Evolutionary conservation across 35 echinoderm and acorn worm species (phyloP).

Genomic region (Apostichopus japonicus): DNA sequence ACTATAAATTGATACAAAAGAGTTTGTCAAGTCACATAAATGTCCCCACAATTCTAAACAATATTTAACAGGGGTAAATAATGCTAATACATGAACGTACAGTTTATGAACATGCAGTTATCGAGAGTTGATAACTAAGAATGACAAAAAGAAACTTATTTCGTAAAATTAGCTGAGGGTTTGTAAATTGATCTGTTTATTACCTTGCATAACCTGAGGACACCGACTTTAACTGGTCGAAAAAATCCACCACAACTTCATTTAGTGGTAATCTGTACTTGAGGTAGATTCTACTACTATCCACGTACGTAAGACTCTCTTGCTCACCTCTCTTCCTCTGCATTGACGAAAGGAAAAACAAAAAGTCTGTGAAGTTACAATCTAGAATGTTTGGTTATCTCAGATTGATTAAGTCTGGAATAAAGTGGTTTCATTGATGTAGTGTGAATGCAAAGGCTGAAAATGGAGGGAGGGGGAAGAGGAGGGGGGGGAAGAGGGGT

Average conservation of each 20-base stretch:
- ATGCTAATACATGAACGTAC: no score
- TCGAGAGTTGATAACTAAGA: no score
- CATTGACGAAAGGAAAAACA: conserved; percentile 21
- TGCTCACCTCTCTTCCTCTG: conserved; percentile 88
- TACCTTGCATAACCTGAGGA: conserved; percentile 99
- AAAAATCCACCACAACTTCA: conserved; percentile 94
- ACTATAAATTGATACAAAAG: no score
- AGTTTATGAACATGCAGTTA: no score
- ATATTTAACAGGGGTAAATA: no score
- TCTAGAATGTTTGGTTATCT: background rate
- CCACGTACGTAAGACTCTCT: conserved; percentile 80
- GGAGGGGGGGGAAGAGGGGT: background rate
- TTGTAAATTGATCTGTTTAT: background rate
- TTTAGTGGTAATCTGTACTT: conserved; percentile 93
- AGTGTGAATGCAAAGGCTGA: no score
- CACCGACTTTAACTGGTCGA: conserved; percentile 91
- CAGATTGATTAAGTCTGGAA: background rate
- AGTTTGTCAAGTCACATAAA: no score
- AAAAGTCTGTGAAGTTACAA: background rate
- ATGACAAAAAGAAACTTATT: no score
- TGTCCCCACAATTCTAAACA: no score
- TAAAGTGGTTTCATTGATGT: no score
- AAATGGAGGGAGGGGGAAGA: background rate
- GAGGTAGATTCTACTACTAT: conserved; percentile 77
- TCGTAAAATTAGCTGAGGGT: background rate